Evolutionary conservation across 2,113 vertebrate genomes (phyloP), one percentile per base, ranked within the genome.

Genomic region (Seriola aureovittata): DNA sequence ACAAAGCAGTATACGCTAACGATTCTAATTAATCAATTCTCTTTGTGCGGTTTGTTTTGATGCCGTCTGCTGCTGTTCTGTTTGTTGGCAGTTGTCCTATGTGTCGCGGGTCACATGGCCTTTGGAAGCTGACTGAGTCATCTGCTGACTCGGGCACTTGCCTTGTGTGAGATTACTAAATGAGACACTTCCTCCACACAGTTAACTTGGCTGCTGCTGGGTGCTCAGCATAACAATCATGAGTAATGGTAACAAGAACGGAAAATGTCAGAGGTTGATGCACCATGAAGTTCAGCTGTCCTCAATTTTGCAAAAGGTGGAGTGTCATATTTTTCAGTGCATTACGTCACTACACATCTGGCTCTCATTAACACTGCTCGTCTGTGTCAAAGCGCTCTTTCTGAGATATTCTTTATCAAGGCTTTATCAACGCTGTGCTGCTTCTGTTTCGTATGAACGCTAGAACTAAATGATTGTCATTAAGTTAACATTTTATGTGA

Each of bases 91-190:
- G 42, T 23, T 16, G 1, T 71, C 48, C 55, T 69, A 0, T 13
- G 62, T 17, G 46, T 50, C 64, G 58, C 60, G 42, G 29, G 77
- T 87, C 79, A 85, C 83, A 64, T 69, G 66, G 40, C 64, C 80
- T 80, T 69, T 72, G 74, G 44, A 68, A 67, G 48, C 71, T n/a
- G 55, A 70, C 5, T 71, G 79, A 74, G 52, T 89, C 77, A 78
- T 82, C 44, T 86, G 63, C 75, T 79, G 83, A 90, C 79, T 81
- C 57, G 17, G 64, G 16, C 19, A 29, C 64, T 77, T 62, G 62
- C 14, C n/a, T 19, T 65, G 38, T 73, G 48, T 68, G 71, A 75
- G 59, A 52, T 82, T 80, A 75, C 57, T 81, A 29, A 85, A 78
- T 36, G 8, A 54, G 78, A 77, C 66, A 23, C 70, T 72, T 83